Base-by-base conservation (phyloP, 2,797 vertebrate species). In the Lepilemur ruficaudatus region DNA sequence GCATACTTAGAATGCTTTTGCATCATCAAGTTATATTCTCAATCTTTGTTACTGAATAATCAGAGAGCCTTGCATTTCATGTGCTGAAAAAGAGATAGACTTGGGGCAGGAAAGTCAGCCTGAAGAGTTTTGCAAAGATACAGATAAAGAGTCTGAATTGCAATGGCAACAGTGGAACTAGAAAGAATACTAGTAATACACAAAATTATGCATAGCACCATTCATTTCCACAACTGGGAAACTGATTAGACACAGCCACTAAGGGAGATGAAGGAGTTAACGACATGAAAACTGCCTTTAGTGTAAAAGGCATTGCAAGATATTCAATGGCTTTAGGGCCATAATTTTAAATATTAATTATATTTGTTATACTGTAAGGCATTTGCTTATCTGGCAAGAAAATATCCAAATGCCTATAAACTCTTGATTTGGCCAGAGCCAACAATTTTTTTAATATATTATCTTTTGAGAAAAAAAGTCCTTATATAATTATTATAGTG, bases 261-360 rank as follows among this genome's bases (percentile, higher is more conserved):
- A 14, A 83, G n/a, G 17, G n/a, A 92, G 23, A 79, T 8, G 14
- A 95, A 88, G 55, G 50, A 35, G 43, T 79, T 89, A 82, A 83
- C 10, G 55, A n/a, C 14, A 25, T 5, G 41, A 79, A 91, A 41
- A 15, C 1, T 82, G 38, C 28, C 69, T 79, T 65, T 91, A 43
- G 32, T 72, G 30, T 38, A 67, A 85, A 83, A 94, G 5, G 9
- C 59, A 70, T 81, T 79, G 91, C 32, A 75, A 88, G 13, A 80
- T 69, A 80, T 23, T 59, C 15, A 57, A 0, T 95, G 55, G 28
- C 70, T 80, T 91, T 78, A 73, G 14, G 72, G 18, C 1, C 3
- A 32, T 80, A 35, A 46, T 81, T 92, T 93, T 93, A 32, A 86
- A 67, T 85, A 82, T 69, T 59, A 95, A 94, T 94, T 96, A 4